Base-by-base conservation (phyloP, 2,113 vertebrate species). In the Urocitellus parryii region DNA sequence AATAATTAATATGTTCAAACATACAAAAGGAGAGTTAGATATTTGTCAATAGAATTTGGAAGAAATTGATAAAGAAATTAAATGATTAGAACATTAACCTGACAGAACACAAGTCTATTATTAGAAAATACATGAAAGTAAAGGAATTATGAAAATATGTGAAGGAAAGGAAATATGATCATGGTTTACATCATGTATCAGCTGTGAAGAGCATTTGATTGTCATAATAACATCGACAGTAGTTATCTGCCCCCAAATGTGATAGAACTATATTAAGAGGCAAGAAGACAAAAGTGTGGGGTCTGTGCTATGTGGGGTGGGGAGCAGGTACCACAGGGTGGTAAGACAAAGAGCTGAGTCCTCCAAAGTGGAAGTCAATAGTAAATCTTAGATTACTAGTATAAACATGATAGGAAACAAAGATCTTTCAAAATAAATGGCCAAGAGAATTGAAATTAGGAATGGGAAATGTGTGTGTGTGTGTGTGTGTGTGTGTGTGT, bases 71-170 rank as follows among this genome's bases (percentile, higher is more conserved):
- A 22, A 37, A 48, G 65, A 95, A 95, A 34, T 77, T 76, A 68
- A 37, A 53, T 85, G 48, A 68, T 51, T n/a, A 45, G 39, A 78
- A 92, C 92, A 76, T 83, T 82, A 90, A 94, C 42, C 24, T 42
- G 72, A 24, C 4, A 29, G 83, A 90, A 80, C 70, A 29, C 16
- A 88, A 53, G 24, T 48, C 20, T 81, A 83, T 45, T 85, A 83
- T 51, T 51, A 51, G 18, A 42, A 92, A 76, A 45, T 32, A 48
- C 88, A 16, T 74, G 18, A 51, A 45, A 45, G 45, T 7, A 45
- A 45, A 51, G 12, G 48, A 51, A 51, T 45, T 76, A 94, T 45
- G 45, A 45, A 45, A 45, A 45, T 32, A 45, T 84, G 8, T 74
- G 18, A 83, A 80, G 29, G 8, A 76, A 89, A 88, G 45, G 27